A percentile compares a stretch with the other conserved stretches of the same genome.
Conservation (phyloP, 2,113 vertebrate genomes). For the Indicator indicator region DNA sequence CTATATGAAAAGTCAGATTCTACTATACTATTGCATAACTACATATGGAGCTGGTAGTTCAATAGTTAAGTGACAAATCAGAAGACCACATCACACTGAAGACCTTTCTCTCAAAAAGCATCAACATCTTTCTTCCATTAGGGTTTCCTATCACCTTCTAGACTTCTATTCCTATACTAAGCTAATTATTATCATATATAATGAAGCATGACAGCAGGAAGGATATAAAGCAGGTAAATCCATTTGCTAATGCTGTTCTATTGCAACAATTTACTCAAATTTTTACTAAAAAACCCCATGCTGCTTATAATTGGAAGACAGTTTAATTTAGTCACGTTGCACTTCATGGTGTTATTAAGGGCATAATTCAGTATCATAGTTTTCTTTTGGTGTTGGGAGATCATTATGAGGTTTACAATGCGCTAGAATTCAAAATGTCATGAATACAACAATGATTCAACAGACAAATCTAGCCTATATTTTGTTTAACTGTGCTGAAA, state of each 20-base stretch:
- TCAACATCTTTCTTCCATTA: neutral
- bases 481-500: neutral
- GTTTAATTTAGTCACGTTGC: neutral
- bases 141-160: neutral
- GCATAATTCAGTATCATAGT: neutral
- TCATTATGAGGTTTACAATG: neutral
- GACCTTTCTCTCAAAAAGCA: neutral
- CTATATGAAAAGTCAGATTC: neutral
- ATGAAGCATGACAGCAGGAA: neutral
- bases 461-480: neutral
- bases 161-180: neutral
- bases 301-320: slow-evolving; percentile 12
- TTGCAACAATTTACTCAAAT: neutral
- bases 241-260: neutral
- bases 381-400: neutral
- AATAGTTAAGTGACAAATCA: neutral
- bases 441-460: neutral
- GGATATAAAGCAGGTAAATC: neutral
- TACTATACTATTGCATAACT: accelerated
- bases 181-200: neutral
- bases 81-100: neutral
- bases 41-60: neutral
- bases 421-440: neutral
- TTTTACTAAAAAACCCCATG: neutral
- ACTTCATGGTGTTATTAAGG: neutral